phyloP scores from a whole-genome alignment of 2,888 invertebrate genomes.

The Coecobrya sp. region DNA sequence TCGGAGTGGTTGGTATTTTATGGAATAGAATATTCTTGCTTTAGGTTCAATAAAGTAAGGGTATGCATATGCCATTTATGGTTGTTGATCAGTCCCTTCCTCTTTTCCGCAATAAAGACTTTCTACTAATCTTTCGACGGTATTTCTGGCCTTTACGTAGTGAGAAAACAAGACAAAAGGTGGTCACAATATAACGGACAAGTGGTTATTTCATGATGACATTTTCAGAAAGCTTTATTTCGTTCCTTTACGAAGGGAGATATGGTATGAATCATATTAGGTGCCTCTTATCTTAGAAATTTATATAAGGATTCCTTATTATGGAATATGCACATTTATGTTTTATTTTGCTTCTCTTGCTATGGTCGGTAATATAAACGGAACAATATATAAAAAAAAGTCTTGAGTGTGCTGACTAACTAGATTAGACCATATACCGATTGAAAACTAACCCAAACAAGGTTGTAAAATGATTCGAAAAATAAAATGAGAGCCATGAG shows the following conservation, averaged over 20 bases:
- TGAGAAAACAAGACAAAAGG: slow-evolving; percentile 37
- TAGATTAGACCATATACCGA: neutral
- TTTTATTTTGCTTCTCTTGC: neutral
- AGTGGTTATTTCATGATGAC: slow-evolving; percentile 75
- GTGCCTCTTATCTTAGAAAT: too few relatives aligned
- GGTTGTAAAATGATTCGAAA: slow-evolving; percentile 75
- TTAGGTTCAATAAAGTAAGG: slow-evolving; percentile 5
- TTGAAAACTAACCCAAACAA: slow-evolving; percentile 62
- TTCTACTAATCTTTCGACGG: slow-evolving; percentile 44
- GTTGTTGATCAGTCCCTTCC: slow-evolving; percentile 36
- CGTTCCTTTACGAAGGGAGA: neutral
- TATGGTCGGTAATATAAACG: too few relatives aligned
- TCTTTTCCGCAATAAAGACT: slow-evolving; percentile 55
- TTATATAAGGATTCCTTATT: too few relatives aligned
- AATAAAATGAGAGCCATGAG: slow-evolving; percentile 34
- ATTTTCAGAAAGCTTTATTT: neutral
- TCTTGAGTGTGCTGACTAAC: neutral
- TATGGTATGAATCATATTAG: too few relatives aligned
- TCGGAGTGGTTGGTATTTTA: neutral
- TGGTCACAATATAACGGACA: slow-evolving; percentile 73
- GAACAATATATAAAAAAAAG: too few relatives aligned
- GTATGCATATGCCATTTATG: neutral
- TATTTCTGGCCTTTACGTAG: neutral
- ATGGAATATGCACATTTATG: neutral
- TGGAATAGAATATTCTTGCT: neutral